Conservation (phyloP, 2,113 vertebrate species). For the Chauna torquata region DNA sequence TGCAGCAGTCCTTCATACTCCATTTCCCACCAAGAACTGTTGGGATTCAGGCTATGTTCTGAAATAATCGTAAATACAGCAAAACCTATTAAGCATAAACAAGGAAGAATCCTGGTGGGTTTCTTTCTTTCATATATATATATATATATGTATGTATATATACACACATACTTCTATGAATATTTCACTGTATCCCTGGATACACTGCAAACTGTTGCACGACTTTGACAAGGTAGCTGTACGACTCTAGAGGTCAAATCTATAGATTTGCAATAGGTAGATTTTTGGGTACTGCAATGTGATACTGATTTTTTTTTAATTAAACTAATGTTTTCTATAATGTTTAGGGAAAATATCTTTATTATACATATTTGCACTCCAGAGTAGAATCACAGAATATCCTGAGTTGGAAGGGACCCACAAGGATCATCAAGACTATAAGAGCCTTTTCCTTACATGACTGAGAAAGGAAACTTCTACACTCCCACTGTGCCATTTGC, state of each 20-base stretch:
- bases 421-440: too few relatives aligned
- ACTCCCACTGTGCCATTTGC: rapidly evolving
- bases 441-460: not conserved
- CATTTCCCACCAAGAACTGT: not conserved
- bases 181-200: not conserved
- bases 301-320: not conserved
- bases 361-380: not conserved
- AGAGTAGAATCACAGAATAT: not conserved
- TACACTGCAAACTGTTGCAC: not conserved
- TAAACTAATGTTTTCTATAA: not conserved
- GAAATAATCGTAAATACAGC: conserved; percentile 30
- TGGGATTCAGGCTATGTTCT: conserved; percentile 20
- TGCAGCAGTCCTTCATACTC: not conserved
- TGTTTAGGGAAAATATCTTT: not conserved
- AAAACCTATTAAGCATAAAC: not conserved
- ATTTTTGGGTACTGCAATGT: not conserved
- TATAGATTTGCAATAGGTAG: not conserved
- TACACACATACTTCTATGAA: not conserved
- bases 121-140: not conserved
- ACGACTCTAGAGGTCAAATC: not conserved
- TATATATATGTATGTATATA: not conserved
- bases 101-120: not conserved
- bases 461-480: not conserved
- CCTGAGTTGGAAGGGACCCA: too few relatives aligned
- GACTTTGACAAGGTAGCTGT: not conserved